phyloP scores from a whole-genome alignment of 2,113 vertebrate genomes.

The Ursus arctos region DNA sequence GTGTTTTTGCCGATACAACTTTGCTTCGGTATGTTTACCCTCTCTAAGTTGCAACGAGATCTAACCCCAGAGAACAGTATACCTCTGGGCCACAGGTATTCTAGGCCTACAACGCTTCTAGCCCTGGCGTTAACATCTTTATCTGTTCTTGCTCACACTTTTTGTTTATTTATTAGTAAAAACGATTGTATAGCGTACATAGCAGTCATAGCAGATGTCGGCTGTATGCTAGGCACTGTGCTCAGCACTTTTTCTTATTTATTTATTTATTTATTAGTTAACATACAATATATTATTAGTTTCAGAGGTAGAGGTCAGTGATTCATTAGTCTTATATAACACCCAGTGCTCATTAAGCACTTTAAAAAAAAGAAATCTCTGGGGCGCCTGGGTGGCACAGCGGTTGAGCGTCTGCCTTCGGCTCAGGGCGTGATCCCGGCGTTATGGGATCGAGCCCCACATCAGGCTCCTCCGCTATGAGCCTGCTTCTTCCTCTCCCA shows the following conservation, averaged over 20 bases:
- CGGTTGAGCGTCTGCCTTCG: too few species aligned
- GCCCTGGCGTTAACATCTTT: not conserved
- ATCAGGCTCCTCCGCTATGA: too few species aligned
- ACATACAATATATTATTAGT: not conserved
- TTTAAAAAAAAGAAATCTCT: not conserved
- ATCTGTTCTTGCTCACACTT: not conserved
- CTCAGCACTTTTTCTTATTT: not conserved
- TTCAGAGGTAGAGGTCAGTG: not conserved
- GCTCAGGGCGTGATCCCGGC: too few species aligned
- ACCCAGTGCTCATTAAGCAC: not conserved
- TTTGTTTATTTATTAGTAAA: constrained; percentile 28
- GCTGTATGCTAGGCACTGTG: not conserved
- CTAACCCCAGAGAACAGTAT: constrained; percentile 29
- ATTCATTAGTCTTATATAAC: not conserved
- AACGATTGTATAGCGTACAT: not conserved
- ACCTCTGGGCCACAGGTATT: constrained; percentile 31
- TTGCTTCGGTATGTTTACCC: constrained; percentile 3
- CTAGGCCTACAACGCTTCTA: not conserved
- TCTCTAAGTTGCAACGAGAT: constrained; percentile 41
- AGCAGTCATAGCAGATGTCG: not conserved
- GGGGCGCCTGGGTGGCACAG: too few species aligned
- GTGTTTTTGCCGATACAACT: not conserved
- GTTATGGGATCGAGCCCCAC: too few species aligned
- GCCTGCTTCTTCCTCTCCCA: too few species aligned
- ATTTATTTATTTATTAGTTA: not conserved